These are phyloP conservation scores for Triops cancriformis DNA, from an alignment of 1,140 invertebrate species.

Conservation along the genomic window DNA sequence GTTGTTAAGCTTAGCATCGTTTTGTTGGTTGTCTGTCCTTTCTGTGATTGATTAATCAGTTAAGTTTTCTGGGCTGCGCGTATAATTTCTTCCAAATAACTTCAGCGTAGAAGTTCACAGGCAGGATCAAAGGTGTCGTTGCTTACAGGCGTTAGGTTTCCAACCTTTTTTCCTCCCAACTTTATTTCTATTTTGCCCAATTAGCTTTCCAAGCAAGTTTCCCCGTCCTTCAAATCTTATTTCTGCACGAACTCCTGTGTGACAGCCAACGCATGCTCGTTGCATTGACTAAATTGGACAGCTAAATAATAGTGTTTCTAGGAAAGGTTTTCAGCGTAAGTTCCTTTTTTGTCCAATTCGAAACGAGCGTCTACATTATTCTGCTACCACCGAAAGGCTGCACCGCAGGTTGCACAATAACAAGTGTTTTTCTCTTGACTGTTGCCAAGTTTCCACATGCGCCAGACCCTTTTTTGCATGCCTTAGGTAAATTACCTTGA, in stretches of 20 bases:
- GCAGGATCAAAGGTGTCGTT: too few species aligned
- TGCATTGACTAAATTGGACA: not conserved
- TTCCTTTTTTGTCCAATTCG: not conserved
- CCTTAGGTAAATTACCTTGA: slow-evolving; percentile 1
- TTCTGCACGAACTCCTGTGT: not conserved
- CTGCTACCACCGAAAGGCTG: not conserved
- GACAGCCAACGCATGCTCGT: not conserved
- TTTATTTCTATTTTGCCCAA: too few species aligned
- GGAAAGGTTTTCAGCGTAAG: not conserved
- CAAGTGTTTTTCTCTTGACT: not conserved
- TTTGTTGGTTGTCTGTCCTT: too few species aligned
- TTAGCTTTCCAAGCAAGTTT: too few species aligned
- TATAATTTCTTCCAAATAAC: too few species aligned
- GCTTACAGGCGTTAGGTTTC: too few species aligned
- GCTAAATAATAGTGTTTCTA: slow-evolving; percentile 2
- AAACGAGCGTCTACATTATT: not conserved
- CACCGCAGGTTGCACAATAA: slow-evolving; percentile 4
- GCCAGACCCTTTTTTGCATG: not conserved
- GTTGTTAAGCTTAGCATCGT: too few species aligned
- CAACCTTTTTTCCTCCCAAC: too few species aligned
- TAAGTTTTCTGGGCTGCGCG: too few species aligned
- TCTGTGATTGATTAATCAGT: too few species aligned
- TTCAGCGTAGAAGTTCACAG: too few species aligned
- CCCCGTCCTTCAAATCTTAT: not conserved
- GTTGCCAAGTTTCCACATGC: slow-evolving; percentile 4